Percentiles rank a stretch among this genome's conserved stretches.
These are phyloP conservation scores for Thyatira batis DNA, from an alignment of 2,888 invertebrate species.

Conservation along the genomic window DNA sequence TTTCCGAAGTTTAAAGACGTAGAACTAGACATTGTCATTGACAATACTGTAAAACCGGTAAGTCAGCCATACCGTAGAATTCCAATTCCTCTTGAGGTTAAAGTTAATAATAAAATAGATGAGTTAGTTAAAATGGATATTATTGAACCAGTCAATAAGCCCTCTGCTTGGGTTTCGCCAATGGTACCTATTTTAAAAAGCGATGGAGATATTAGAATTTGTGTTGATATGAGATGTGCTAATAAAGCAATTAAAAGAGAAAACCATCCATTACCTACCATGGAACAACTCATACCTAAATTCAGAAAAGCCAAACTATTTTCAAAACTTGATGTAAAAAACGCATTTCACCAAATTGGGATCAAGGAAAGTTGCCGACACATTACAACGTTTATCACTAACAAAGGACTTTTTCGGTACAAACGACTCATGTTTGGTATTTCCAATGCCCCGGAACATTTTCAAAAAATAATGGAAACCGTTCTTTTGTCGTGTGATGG, in stretches of 20 bases:
- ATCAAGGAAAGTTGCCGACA: constrained; percentile 17
- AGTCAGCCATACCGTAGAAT: constrained; percentile 13
- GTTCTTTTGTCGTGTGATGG: constrained; percentile 26
- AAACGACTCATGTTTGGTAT: constrained; percentile 57
- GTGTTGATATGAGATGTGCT: constrained; percentile 37
- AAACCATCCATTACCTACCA: constrained; percentile 32
- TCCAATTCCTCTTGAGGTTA: constrained; percentile 16
- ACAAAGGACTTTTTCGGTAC: constrained; percentile 32
- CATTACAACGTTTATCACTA: constrained; percentile 31
- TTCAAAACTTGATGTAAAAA: constrained; percentile 24
- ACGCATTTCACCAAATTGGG: constrained; percentile 33
- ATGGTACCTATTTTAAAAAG: constrained; percentile 28
- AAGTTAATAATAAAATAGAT: constrained; percentile 20
- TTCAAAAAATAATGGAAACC: constrained; percentile 42
- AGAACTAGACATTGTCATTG: constrained; percentile 9
- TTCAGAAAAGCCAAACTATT: constrained; percentile 25
- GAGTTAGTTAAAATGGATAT: constrained; percentile 23
- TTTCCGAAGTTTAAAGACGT: constrained; percentile 30
- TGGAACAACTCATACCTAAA: constrained; percentile 31
- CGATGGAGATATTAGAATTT: constrained; percentile 26
- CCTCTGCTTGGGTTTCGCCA: constrained; percentile 27
- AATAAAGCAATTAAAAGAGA: constrained; percentile 30
- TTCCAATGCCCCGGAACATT: constrained; percentile 50
- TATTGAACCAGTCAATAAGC: constrained; percentile 23
- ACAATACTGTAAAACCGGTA: constrained; percentile 10